Conservation (phyloP, 92 coral and sea anemone genomes). For the Montipora capitata region DNA sequence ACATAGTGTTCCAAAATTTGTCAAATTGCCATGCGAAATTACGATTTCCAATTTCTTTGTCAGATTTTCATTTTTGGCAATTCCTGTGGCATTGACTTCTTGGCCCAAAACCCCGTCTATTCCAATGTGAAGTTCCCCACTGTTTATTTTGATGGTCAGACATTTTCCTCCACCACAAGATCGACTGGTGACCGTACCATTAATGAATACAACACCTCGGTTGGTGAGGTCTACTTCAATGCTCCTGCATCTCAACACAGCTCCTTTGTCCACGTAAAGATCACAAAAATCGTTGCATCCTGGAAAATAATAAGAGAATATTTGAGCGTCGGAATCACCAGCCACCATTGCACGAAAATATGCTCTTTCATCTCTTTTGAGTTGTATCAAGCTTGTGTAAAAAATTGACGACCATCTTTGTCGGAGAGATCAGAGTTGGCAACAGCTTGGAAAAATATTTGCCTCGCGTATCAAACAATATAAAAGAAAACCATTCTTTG, state of each 20-base stretch:
- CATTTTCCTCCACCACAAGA: slow-evolving; percentile 36
- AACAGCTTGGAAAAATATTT: slow-evolving; percentile 21
- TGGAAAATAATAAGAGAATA: slow-evolving; percentile 18
- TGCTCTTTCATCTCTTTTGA: slow-evolving; percentile 16
- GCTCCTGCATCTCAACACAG: slow-evolving; percentile 59
- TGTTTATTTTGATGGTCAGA: slow-evolving; percentile 53
- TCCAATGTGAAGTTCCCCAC: slow-evolving; percentile 68
- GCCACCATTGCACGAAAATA: slow-evolving; percentile 14
- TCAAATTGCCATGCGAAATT: slow-evolving; percentile 69
- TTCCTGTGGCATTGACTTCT: slow-evolving; percentile 26
- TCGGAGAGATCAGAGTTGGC: slow-evolving; percentile 15
- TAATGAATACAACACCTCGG: slow-evolving; percentile 70
- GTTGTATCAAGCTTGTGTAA: background rate
- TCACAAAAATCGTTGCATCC: slow-evolving; percentile 49
- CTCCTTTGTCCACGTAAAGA: slow-evolving; percentile 71
- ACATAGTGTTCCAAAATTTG: slow-evolving; percentile 74
- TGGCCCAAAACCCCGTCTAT: slow-evolving; percentile 72
- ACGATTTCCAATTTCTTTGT: slow-evolving; percentile 61
- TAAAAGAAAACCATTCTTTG: slow-evolving; percentile 26
- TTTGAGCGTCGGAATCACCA: slow-evolving; percentile 10
- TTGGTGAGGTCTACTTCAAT: slow-evolving; percentile 31
- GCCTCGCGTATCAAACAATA: slow-evolving; percentile 31
- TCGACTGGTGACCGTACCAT: slow-evolving; percentile 67
- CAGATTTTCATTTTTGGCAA: slow-evolving; percentile 10
- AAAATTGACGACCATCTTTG: slow-evolving; percentile 8